A percentile compares a stretch with the other conserved stretches of the same genome.
These are phyloP conservation scores for Chaetodon trifascialis DNA, from an alignment of 2,113 vertebrate species.

Conservation along the genomic window DNA sequence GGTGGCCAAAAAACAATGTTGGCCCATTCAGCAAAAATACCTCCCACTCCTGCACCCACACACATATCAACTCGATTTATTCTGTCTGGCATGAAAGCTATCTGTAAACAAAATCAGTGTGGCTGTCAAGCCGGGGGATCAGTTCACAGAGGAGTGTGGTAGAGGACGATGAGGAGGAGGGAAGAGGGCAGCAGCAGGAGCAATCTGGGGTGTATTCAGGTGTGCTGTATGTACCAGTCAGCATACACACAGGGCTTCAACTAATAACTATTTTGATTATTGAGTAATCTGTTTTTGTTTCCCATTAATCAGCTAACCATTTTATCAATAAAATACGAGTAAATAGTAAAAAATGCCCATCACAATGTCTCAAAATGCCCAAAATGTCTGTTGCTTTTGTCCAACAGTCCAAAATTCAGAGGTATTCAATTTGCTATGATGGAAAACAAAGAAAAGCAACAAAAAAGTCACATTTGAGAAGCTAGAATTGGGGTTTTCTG, in stretches of 20 bases:
- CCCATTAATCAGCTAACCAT: neutral
- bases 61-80: constrained; percentile 44
- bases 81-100: constrained; percentile 61
- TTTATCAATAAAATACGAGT: neutral
- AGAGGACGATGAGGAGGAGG: neutral
- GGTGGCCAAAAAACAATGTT: constrained; percentile 34
- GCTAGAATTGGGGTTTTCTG: neutral
- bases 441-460: neutral
- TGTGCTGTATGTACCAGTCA: neutral
- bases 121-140: constrained; percentile 36
- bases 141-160: constrained; percentile 32
- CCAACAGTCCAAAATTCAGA: neutral
- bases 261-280: neutral
- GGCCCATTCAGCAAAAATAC: constrained; percentile 55
- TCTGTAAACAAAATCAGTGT: constrained; percentile 59
- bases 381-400: neutral
- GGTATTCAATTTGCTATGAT: neutral
- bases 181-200: neutral
- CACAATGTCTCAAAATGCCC: neutral
- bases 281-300: no score
- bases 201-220: constrained; percentile 24
- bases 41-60: constrained; percentile 47
- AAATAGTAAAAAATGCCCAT: neutral
- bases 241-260: neutral
- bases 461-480: neutral